Evolutionary conservation across 2,888 invertebrate species (phyloP), one percentile per base, ranked within the genome.

Genomic region (Electrophaes corylata): DNA sequence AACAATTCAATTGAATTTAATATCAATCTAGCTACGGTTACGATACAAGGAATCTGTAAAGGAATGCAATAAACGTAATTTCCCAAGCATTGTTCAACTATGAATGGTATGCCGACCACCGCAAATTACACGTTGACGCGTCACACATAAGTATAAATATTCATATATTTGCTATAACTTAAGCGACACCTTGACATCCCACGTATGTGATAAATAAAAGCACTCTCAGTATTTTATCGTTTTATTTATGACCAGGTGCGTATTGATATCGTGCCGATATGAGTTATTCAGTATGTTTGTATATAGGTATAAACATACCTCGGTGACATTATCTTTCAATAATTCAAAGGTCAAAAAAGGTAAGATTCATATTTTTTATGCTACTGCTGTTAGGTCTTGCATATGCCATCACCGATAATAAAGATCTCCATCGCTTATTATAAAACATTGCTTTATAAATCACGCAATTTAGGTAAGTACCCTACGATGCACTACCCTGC

Each of bases 21-120:
- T 14, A 39, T 40, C 39, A 29, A 39, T 39, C 40, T 18, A 26
- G 14, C 26, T 41, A 41, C n/a, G 8, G n/a, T 20, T 6, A 6
- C 20, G 37, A 37, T 8, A 14, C 19, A 31, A 12, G 31, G 26
- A 6, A 19, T 31, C 50, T 40, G 44, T 20, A 31, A 11, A 23
- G 45, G 50, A 50, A 56, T 56, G 49, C 45, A 56, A 57, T 57
- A 47, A 51, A 35, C 47, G 35, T 40, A 19, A 57, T 46, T 54
- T 37, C 40, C 35, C 41, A 35, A 18, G 41, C 57, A 46, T 51
- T 57, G 57, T 51, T 50, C 14, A 10, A 14, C 23, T 12, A 29
- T 11, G 20, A 5, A 40, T 33, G 49, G 37, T 16, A 50, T 31
- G 41, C 51, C 23, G 26, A 29, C 26, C 3, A 20, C 39, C 49